A percentile compares a stretch with the other conserved stretches of the same genome.
These are phyloP conservation scores for Aphis craccivora DNA, from an alignment of 1,140 invertebrate species.

Conservation along the genomic window DNA sequence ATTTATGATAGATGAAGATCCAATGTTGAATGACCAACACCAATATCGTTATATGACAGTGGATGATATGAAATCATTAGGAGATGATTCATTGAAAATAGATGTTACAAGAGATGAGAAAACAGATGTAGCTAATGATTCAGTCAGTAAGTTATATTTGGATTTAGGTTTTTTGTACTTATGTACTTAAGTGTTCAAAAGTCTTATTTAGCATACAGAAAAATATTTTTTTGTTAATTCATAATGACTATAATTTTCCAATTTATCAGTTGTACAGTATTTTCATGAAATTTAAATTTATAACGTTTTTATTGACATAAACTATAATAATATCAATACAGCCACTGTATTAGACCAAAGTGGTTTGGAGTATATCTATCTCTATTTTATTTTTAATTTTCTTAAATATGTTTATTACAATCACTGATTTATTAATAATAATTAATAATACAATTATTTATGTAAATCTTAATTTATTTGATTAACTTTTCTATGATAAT, in stretches of 20 bases:
- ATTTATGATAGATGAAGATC: slow-evolving; percentile 75
- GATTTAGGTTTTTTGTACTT: background rate
- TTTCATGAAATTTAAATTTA: background rate
- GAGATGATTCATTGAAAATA: slow-evolving; percentile 79
- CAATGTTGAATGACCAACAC: slow-evolving; percentile 78
- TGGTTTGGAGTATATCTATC: background rate
- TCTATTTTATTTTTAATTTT: background rate
- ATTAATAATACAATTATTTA: background rate
- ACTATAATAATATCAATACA: too few species aligned
- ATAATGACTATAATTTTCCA: background rate
- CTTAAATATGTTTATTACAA: background rate
- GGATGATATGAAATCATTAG: slow-evolving; percentile 82
- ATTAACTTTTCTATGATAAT: background rate
- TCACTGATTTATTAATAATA: background rate
- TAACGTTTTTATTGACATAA: background rate
- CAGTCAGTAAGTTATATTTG: background rate
- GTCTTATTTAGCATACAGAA: background rate
- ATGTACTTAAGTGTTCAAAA: background rate
- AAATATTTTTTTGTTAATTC: background rate
- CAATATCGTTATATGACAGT: slow-evolving; percentile 88
- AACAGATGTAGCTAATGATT: slow-evolving; percentile 15
- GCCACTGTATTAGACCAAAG: background rate
- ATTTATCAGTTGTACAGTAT: background rate
- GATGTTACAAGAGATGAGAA: slow-evolving; percentile 76
- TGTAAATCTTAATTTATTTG: background rate